Evolutionary conservation across 64 coral and sea anemone species (phyloP).

Genomic region (Montipora sp.): DNA sequence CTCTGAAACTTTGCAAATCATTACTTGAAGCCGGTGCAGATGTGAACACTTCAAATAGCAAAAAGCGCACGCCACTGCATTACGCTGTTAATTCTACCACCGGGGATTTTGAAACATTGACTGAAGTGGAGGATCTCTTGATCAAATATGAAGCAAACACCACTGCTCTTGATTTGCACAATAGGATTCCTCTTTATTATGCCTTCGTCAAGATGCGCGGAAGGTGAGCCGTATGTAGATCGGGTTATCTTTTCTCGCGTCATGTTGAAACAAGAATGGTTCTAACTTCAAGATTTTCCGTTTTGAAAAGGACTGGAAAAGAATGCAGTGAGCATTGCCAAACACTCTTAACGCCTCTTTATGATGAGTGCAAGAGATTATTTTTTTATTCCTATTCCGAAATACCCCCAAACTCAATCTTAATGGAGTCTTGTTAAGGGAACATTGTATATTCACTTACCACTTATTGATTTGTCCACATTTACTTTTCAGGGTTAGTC

Average conservation of each 20-base stretch:
- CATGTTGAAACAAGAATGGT: too few relatives aligned
- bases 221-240: slow-evolving; percentile 8
- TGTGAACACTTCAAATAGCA: slow-evolving; percentile 64
- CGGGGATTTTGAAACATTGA: slow-evolving; percentile 84
- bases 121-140: slow-evolving; percentile 80
- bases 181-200: slow-evolving; percentile 82
- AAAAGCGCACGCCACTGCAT: slow-evolving; percentile 72
- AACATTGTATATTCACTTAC: too few relatives aligned
- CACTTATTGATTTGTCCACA: too few relatives aligned
- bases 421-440: too few relatives aligned
- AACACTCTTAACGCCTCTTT: too few relatives aligned
- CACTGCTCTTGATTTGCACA: slow-evolving; percentile 34
- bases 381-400: too few relatives aligned
- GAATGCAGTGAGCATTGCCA: too few relatives aligned
- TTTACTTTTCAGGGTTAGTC: too few relatives aligned
- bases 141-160: slow-evolving; percentile 75
- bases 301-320: too few relatives aligned
- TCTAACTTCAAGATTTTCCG: too few relatives aligned
- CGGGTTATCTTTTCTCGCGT: not conserved
- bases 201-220: slow-evolving; percentile 84
- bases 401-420: too few relatives aligned
- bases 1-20: slow-evolving; percentile 64
- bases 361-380: too few relatives aligned
- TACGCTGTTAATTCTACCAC: slow-evolving; percentile 81
- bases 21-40: slow-evolving; percentile 77